Evolutionary conservation across 2,888 invertebrate genomes (phyloP).

Genomic region (Xanthia icteritia): DNA sequence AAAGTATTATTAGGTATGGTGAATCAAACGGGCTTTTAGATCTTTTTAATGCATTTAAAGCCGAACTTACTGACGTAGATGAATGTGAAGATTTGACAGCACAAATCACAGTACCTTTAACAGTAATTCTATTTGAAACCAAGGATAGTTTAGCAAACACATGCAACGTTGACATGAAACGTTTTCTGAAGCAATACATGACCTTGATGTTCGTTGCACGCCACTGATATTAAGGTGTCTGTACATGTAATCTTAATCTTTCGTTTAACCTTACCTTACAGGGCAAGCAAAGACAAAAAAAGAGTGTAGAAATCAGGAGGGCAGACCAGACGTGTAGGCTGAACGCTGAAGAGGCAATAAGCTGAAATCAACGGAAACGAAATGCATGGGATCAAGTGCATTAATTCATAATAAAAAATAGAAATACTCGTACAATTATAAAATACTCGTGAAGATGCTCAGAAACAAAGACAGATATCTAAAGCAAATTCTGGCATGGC

Average conservation of each 20-base stretch:
- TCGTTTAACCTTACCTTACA: conserved; percentile 1
- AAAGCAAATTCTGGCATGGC: conserved; percentile 7
- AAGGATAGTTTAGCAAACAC: conserved; percentile 22
- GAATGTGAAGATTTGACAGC: neutral
- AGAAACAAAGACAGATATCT: too few species aligned
- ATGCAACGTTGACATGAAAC: conserved; percentile 40
- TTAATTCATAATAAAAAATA: neutral
- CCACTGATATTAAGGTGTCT: conserved; percentile 26
- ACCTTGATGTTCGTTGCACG: conserved; percentile 38
- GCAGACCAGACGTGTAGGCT: neutral
- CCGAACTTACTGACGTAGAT: neutral
- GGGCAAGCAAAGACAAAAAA: conserved; percentile 6
- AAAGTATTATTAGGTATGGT: conserved; percentile 24
- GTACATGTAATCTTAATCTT: neutral
- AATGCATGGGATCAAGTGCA: neutral
- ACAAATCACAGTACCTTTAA: conserved; percentile 16
- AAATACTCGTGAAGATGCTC: neutral
- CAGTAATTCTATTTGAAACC: conserved; percentile 23
- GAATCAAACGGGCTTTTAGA: conserved; percentile 20
- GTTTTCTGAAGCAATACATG: conserved; percentile 34
- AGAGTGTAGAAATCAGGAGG: neutral
- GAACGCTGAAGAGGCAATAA: too few species aligned
- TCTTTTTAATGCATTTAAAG: conserved; percentile 10
- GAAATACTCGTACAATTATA: neutral
- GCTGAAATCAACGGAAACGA: neutral